Conservation (phyloP, 1,140 invertebrate genomes). For the Cyphomyrmex costatus region DNA sequence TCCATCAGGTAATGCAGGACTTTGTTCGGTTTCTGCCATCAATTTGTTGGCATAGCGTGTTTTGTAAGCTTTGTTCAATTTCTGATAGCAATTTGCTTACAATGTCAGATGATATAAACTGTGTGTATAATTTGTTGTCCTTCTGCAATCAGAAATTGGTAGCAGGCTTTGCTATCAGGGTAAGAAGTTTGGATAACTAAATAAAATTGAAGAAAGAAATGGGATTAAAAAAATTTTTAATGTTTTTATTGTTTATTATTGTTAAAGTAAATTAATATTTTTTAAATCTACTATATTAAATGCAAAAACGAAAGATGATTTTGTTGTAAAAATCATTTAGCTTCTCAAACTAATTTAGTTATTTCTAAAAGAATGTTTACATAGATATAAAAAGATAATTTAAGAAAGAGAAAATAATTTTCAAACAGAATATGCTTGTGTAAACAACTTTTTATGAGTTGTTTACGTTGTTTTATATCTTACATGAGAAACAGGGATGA, state of each 20-base stretch:
- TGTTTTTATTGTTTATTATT: neutral
- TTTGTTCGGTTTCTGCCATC: no score
- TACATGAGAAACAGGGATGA: conserved; percentile 6
- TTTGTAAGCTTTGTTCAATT: no score
- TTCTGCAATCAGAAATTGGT: no score
- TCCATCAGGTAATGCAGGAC: no score
- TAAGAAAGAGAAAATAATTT: neutral
- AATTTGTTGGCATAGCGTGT: no score
- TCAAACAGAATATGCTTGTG: neutral
- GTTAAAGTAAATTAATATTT: neutral
- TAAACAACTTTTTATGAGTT: neutral
- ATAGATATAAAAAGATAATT: neutral
- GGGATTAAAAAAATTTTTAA: neutral
- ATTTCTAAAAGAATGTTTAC: neutral
- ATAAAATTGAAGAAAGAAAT: neutral
- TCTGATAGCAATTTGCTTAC: no score
- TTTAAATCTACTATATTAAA: neutral
- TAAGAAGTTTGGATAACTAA: neutral
- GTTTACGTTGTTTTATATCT: neutral
- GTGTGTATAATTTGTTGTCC: no score
- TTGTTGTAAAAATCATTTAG: neutral
- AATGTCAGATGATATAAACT: no score
- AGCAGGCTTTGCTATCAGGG: no score
- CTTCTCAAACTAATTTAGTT: neutral
- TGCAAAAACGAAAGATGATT: neutral